phyloP scores from a whole-genome alignment of 2,113 vertebrate genomes.

The Spheniscus mendiculus region DNA sequence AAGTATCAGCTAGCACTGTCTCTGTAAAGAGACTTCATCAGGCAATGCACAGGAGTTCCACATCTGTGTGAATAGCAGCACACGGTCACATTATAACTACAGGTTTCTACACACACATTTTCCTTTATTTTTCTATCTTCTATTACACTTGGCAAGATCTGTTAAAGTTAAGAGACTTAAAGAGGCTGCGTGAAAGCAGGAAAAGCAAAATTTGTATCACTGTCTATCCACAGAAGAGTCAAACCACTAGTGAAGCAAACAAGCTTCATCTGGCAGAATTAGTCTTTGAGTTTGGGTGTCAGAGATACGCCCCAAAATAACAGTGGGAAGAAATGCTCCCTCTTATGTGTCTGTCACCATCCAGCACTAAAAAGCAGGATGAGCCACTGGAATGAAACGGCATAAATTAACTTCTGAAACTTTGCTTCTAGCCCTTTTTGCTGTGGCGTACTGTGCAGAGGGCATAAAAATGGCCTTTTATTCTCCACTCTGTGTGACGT shows the following conservation, averaged over 20 bases:
- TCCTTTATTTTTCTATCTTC: not conserved
- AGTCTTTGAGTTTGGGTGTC: not conserved
- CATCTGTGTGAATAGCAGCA: not conserved
- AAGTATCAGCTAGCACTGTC: not conserved
- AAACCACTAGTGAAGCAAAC: not conserved
- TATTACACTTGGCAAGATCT: not conserved
- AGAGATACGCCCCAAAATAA: not conserved
- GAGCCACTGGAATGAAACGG: not conserved
- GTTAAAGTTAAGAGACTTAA: not conserved
- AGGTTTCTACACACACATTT: not conserved
- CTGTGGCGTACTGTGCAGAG: not conserved
- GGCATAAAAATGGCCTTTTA: constrained; percentile 4
- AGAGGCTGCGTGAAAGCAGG: not conserved
- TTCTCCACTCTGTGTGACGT: not conserved
- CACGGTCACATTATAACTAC: not conserved
- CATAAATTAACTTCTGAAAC: constrained; percentile 47
- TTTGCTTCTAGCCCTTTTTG: not conserved
- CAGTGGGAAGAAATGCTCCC: not conserved
- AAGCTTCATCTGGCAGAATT: not conserved
- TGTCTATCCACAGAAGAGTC: not conserved
- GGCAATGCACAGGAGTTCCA: rapidly evolving
- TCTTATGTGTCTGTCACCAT: not conserved
- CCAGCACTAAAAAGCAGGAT: not conserved
- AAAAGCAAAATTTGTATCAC: not conserved
- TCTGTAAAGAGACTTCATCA: not conserved